phyloP scores from a whole-genome alignment of 2,113 vertebrate genomes.

The Tinamus guttatus region DNA sequence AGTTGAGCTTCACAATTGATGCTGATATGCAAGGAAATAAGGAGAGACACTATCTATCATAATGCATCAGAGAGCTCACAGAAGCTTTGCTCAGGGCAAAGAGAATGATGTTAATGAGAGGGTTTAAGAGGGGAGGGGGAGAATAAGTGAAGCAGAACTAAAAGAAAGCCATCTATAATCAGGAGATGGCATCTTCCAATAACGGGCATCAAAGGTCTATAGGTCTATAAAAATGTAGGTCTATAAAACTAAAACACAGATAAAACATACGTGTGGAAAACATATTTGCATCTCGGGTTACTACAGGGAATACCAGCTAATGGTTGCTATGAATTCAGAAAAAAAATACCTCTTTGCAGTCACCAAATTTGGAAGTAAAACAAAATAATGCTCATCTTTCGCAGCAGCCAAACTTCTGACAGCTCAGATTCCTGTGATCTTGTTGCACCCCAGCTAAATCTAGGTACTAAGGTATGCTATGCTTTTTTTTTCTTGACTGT shows the following conservation, averaged over 20 bases:
- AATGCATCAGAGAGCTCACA: neutral
- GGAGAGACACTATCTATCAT: neutral
- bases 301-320: neutral
- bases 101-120: neutral
- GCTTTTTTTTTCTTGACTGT: neutral
- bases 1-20: neutral
- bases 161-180: neutral
- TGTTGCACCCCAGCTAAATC: slow-evolving; percentile 43
- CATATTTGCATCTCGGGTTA: neutral
- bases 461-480: slow-evolving; percentile 65
- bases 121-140: neutral
- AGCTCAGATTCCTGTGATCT: slow-evolving; percentile 75
- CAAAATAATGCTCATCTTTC: slow-evolving; percentile 28
- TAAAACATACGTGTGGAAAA: neutral
- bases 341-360: neutral
- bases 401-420: slow-evolving; percentile 75
- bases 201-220: neutral
- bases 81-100: neutral
- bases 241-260: neutral
- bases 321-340: neutral
- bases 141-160: neutral
- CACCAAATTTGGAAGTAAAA: neutral
- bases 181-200: neutral
- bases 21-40: neutral
- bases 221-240: neutral